Base-by-base conservation (phyloP, 30 jellyfish, hydroid and myxozoan genomes). In the Aurelia sp. region DNA sequence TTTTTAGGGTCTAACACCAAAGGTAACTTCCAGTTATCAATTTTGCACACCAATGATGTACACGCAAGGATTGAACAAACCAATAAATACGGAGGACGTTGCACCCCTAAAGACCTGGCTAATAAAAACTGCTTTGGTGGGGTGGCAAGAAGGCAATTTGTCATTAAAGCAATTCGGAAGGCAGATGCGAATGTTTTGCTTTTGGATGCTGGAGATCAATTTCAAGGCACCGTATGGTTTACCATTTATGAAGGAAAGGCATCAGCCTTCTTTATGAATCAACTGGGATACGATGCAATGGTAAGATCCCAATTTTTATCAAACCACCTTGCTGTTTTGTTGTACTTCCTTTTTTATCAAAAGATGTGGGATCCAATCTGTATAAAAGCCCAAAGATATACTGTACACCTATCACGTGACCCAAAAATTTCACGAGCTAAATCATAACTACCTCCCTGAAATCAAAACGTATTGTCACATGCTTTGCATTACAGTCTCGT, bases 121-220 rank as follows among this genome's bases (percentile, higher is more conserved):
- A 90, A 44, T 19, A 62, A 71, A 62, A 70, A 60, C 16, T 93
- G 98, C 78, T 93, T 63, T 73, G 98, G 98, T 33, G 98, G 98
- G 3, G 98, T 88, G 22, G 98, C 98, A 13, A 82, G 98, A 68
- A 55, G 98, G 68, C 91, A 78, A 58, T 82, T 93, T 16, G 91
- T 70, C 6, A 76, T 94, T 6, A 74, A 76, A 22, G 73, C 84
- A 22, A 70, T 83, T 23, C 87, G 99, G 31, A 63, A 50, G 41
- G 58, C 78, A 11, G 62, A 66, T 48, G 66, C 62, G 0, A 76
- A 88, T 59, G 92, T 76, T n/a, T 55, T 94, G 71, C 85, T 94
- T 41, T 60, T 94, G 69, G 99, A 94, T 62, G 99, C 97, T 3
- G 99, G 99, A 13, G 99, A 94, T 58, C 99, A 88, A 81, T 94